These are phyloP conservation scores for Nylanderia fulva DNA, from an alignment of 1,140 invertebrate species.

Conservation along the genomic window DNA sequence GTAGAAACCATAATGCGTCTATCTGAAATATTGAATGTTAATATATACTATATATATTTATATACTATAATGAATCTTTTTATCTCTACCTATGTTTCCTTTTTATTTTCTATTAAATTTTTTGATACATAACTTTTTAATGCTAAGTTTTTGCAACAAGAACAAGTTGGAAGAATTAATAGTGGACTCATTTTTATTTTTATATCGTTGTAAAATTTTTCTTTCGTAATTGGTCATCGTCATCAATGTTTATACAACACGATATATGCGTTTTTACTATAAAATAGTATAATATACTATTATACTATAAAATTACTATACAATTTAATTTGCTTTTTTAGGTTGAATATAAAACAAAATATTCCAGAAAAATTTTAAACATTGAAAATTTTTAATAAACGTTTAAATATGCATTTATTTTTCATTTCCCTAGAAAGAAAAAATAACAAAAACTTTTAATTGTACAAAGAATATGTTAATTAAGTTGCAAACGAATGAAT, in stretches of 20 bases:
- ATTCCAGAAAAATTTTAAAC: background rate
- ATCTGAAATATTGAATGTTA: constrained; percentile 39
- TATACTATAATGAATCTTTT: constrained; percentile 14
- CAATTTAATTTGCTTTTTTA: constrained; percentile 2
- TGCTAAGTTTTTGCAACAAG: background rate
- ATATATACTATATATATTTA: constrained; percentile 20
- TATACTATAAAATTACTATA: background rate
- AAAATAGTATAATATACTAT: too few relatives aligned
- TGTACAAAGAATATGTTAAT: background rate
- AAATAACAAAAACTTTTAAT: background rate
- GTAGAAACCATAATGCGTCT: constrained; percentile 30
- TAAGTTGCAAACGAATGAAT: background rate
- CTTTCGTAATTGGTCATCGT: background rate
- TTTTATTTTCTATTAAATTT: constrained; percentile 4
- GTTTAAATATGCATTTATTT: background rate
- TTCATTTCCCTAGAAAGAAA: background rate
- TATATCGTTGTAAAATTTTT: background rate
- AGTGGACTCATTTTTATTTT: background rate
- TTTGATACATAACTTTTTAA: background rate
- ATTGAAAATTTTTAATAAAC: background rate
- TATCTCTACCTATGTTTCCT: background rate
- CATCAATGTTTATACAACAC: background rate
- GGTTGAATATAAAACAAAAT: background rate
- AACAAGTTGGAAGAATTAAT: background rate
- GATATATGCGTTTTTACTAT: background rate